Evolutionary conservation across 2,797 vertebrate species (phyloP).

Genomic region (Chanos chanos): DNA sequence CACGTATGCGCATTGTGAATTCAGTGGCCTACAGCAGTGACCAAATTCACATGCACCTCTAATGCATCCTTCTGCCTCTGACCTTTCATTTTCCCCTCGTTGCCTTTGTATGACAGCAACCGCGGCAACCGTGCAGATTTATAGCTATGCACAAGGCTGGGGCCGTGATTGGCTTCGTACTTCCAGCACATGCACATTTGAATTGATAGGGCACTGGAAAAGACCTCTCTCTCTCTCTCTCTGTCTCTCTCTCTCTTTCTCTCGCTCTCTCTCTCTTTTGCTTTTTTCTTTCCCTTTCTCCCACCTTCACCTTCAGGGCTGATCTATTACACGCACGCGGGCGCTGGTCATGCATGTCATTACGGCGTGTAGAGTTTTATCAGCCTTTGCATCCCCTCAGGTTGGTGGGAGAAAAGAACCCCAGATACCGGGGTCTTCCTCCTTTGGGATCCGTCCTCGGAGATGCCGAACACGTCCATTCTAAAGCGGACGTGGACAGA

Average conservation of each 20-base stretch:
- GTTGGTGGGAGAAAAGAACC: conserved; percentile 31
- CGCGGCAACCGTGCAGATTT: conserved; percentile 51
- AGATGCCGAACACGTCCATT: conserved; percentile 52
- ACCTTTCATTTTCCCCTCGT: conserved; percentile 58
- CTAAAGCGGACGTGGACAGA: conserved; percentile 48
- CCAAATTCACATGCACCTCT: too few species aligned
- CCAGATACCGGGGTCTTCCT: conserved; percentile 20
- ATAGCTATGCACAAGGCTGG: conserved; percentile 51
- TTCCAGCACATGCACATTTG: conserved; percentile 17
- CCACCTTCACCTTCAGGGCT: conserved; percentile 49
- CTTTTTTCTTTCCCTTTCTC: conserved; percentile 30
- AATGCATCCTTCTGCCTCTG: conserved; percentile 36
- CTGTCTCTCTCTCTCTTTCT: conserved; percentile 48
- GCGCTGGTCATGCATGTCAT: conserved; percentile 61
- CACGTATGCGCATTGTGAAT: too few species aligned
- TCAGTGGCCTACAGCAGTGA: too few species aligned
- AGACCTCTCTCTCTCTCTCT: conserved; percentile 18
- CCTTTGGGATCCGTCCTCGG: conserved; percentile 33
- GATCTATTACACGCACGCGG: conserved; percentile 49
- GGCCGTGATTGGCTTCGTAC: too few species aligned
- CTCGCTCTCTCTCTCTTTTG: conserved; percentile 27
- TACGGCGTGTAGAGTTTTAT: conserved; percentile 56
- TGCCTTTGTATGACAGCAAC: conserved; percentile 36
- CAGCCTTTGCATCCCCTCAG: conserved; percentile 38
- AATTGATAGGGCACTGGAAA: conserved; percentile 7